These are phyloP conservation scores for Monomorium pharaonis DNA, from an alignment of 1,140 invertebrate species.

Conservation along the genomic window DNA sequence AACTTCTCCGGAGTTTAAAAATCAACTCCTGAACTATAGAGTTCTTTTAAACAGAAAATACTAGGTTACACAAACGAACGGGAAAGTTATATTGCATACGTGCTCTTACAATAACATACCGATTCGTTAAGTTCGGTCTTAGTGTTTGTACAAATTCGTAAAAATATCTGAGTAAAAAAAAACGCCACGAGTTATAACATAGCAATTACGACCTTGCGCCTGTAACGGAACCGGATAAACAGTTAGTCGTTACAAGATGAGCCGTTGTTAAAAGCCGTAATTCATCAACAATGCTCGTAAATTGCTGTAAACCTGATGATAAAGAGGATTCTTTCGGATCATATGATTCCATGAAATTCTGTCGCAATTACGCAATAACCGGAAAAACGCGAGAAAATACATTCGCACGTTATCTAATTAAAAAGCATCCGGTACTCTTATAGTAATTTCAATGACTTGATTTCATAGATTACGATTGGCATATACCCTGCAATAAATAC, in stretches of 20 bases:
- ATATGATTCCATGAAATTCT: neutral
- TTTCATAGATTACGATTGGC: slow-evolving; percentile 13
- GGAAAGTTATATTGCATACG: neutral
- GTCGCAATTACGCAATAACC: slow-evolving; percentile 25
- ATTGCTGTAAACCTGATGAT: slow-evolving; percentile 1
- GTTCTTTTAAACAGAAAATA: neutral
- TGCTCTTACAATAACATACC: neutral
- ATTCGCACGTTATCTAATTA: neutral
- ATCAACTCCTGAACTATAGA: neutral
- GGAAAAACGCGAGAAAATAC: neutral
- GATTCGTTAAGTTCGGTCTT: neutral
- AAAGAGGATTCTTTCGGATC: slow-evolving; percentile 10
- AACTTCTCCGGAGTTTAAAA: neutral
- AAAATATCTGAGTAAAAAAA: neutral
- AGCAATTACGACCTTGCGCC: slow-evolving; percentile 28
- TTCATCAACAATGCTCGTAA: neutral
- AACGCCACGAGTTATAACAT: neutral
- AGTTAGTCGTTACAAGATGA: slow-evolving; percentile 25
- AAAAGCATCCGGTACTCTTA: slow-evolving; percentile 3
- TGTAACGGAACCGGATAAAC: slow-evolving; percentile 56
- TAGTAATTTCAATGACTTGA: neutral
- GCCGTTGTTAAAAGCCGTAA: neutral
- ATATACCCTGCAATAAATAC: neutral
- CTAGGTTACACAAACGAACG: neutral
- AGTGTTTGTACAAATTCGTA: neutral